phyloP scores from a whole-genome alignment of 1,140 invertebrate genomes.

The Steinernema feltiae region DNA sequence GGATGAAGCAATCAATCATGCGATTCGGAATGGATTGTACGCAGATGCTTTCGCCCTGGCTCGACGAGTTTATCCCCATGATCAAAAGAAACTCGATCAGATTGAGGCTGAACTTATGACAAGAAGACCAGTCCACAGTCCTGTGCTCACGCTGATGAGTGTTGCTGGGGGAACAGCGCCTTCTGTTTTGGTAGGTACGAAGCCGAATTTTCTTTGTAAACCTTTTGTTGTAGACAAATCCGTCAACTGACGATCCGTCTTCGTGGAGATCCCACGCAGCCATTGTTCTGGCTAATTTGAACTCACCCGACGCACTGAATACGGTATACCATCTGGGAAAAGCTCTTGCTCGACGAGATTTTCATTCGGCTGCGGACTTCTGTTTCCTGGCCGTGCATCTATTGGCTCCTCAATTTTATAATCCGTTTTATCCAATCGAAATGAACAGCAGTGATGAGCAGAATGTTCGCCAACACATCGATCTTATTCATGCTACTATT shows the following conservation, averaged over 20 bases:
- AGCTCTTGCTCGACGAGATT: slow-evolving; percentile 26
- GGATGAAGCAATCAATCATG: too few relatives aligned
- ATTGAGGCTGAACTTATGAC: slow-evolving; percentile 39
- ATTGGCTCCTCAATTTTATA: slow-evolving; percentile 9
- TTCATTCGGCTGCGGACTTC: slow-evolving; percentile 48
- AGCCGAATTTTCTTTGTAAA: background rate
- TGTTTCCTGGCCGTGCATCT: slow-evolving; percentile 49
- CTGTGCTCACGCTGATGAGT: slow-evolving; percentile 41
- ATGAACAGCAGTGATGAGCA: slow-evolving; percentile 31
- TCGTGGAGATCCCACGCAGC: background rate
- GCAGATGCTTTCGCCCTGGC: slow-evolving; percentile 42
- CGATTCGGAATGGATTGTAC: too few relatives aligned
- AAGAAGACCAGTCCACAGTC: slow-evolving; percentile 30
- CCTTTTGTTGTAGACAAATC: background rate
- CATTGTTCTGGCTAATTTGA: background rate
- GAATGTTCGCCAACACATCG: background rate
- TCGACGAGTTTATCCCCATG: slow-evolving; percentile 30
- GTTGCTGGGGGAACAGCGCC: slow-evolving; percentile 41
- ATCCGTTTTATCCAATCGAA: background rate
- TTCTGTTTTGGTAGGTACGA: slow-evolving; percentile 34
- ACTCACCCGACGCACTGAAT: background rate
- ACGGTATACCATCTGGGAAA: background rate
- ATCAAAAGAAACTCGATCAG: slow-evolving; percentile 29
- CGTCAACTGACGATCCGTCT: background rate
- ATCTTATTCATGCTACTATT: background rate